These are phyloP conservation scores for Tympanuchus pallidicinctus DNA, from an alignment of 2,113 vertebrate species.

Conservation along the genomic window DNA sequence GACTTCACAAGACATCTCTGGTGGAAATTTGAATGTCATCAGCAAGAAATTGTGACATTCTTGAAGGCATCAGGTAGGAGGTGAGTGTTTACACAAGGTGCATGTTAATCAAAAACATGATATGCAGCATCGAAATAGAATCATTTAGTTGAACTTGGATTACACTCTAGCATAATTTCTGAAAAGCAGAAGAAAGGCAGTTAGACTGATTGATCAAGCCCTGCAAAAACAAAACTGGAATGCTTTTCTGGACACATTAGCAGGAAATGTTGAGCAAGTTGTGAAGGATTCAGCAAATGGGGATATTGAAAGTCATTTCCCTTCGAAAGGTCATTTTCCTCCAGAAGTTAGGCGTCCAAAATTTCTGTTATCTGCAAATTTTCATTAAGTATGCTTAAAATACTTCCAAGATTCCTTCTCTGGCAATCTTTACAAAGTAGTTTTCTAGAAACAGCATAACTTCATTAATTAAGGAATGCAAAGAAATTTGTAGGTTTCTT, in stretches of 20 bases:
- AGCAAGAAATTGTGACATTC: conserved; percentile 33
- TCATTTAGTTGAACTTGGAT: conserved; percentile 20
- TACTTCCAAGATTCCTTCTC: background rate
- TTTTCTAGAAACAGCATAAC: background rate
- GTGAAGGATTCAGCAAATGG: background rate
- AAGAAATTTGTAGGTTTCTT: conserved; percentile 26
- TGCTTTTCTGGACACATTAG: background rate
- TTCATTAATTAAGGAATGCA: background rate
- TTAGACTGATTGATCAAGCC: background rate
- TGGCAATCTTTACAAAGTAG: background rate
- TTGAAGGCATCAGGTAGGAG: conserved; percentile 34
- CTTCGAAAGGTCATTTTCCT: background rate
- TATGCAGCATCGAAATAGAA: background rate
- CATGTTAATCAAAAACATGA: conserved; percentile 18
- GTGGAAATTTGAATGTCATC: conserved; percentile 61
- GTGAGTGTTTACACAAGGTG: conserved; percentile 7
- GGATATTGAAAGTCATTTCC: background rate
- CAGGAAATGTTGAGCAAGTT: background rate
- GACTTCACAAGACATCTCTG: conserved; percentile 47
- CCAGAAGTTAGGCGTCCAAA: background rate
- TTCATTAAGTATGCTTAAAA: background rate
- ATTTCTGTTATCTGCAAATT: background rate
- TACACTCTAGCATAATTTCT: conserved; percentile 25
- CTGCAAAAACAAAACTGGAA: background rate
- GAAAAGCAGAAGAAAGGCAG: background rate